phyloP scores from a whole-genome alignment of 2,113 vertebrate genomes.

The Pseudopodoces humilis region DNA sequence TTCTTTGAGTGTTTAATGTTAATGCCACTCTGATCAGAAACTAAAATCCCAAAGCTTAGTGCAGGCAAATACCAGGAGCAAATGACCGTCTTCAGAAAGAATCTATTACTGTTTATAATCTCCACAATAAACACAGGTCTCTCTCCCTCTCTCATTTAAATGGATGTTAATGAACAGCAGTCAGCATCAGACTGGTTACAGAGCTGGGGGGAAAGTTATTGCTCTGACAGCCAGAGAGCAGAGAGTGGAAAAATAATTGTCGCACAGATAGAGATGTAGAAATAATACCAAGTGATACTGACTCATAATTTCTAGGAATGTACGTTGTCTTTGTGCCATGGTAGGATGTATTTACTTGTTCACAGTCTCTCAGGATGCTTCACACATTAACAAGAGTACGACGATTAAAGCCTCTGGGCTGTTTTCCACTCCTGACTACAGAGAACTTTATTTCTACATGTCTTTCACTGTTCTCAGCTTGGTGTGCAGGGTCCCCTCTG shows the following conservation, averaged over 20 bases:
- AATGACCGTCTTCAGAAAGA: neutral
- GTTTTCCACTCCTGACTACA: neutral
- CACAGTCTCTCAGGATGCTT: constrained; percentile 19
- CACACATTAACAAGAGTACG: constrained; percentile 20
- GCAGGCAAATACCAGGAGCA: neutral
- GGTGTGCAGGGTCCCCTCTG: neutral
- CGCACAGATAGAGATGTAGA: neutral
- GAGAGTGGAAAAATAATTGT: neutral
- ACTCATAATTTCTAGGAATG: constrained; percentile 38
- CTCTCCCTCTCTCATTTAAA: constrained; percentile 36
- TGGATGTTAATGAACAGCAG: constrained; percentile 44
- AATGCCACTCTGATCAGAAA: constrained; percentile 9
- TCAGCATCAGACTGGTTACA: neutral
- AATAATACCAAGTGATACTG: neutral
- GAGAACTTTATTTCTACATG: neutral
- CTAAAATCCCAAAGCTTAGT: neutral
- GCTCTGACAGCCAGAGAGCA: neutral
- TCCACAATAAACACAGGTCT: neutral
- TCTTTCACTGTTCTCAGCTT: neutral
- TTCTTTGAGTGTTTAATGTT: neutral
- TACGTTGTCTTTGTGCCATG: neutral
- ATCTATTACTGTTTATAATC: constrained; percentile 49
- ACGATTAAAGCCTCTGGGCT: neutral
- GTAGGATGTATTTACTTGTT: constrained; percentile 5
- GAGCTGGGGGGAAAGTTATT: neutral